These are phyloP conservation scores for Metaphire vulgaris DNA, from an alignment of 1,140 invertebrate genomes.

Conservation along the genomic window DNA sequence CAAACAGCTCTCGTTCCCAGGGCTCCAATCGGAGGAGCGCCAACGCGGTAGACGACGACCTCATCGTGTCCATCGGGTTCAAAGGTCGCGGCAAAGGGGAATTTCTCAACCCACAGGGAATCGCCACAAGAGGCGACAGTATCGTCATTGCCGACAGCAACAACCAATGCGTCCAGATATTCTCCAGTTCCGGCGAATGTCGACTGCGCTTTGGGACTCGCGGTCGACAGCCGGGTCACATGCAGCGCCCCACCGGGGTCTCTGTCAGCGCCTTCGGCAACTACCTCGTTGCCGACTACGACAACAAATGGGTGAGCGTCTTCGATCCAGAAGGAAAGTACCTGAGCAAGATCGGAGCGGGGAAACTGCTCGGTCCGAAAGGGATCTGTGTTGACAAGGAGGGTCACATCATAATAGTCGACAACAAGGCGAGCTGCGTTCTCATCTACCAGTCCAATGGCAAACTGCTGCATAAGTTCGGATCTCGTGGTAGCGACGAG, in stretches of 20 bases:
- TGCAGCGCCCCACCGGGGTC: conserved; percentile 59
- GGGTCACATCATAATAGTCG: conserved; percentile 59
- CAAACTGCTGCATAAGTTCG: conserved; percentile 50
- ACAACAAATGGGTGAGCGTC: conserved; percentile 59
- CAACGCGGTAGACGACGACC: conserved; percentile 55
- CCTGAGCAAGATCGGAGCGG: conserved; percentile 56
- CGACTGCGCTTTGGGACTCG: conserved; percentile 53
- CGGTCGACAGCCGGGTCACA: conserved; percentile 55
- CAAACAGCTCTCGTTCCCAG: conserved; percentile 49
- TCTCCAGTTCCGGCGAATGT: conserved; percentile 45
- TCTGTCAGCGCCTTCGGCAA: conserved; percentile 55
- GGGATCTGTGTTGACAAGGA: conserved; percentile 56
- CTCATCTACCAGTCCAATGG: conserved; percentile 57
- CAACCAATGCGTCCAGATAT: conserved; percentile 57
- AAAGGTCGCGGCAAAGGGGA: conserved; percentile 57
- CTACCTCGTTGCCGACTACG: conserved; percentile 59
- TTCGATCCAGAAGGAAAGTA: conserved; percentile 58
- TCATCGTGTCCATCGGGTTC: conserved; percentile 51
- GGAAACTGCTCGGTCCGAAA: conserved; percentile 58
- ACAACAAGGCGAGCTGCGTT: conserved; percentile 58
- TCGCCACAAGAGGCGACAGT: conserved; percentile 47
- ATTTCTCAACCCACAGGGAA: conserved; percentile 59
- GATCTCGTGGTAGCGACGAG: conserved; percentile 49
- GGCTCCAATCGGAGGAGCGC: conserved; percentile 50
- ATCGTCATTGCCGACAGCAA: conserved; percentile 59